These are phyloP conservation scores for Eriocheir sinensis DNA, from an alignment of 1,140 invertebrate species.

Conservation along the genomic window DNA sequence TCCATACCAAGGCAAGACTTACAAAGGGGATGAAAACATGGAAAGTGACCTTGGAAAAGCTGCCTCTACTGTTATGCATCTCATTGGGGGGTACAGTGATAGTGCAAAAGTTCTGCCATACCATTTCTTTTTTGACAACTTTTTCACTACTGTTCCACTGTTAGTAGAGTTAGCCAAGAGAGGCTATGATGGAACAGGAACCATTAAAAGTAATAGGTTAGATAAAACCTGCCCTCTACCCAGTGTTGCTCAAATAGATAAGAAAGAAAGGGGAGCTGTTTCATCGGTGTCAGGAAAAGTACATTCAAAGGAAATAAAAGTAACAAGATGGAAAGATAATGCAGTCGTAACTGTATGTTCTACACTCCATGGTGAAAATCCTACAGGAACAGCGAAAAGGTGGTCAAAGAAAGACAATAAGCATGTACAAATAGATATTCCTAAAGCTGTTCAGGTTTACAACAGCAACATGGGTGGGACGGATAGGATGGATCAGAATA, in stretches of 20 bases:
- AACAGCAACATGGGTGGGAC: conserved; percentile 56
- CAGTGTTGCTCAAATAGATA: conserved; percentile 48
- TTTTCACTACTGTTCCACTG: conserved; percentile 62
- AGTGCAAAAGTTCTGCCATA: conserved; percentile 50
- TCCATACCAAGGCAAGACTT: conserved; percentile 56
- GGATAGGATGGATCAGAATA: conserved; percentile 51
- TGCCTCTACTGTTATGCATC: conserved; percentile 55
- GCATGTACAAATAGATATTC: conserved; percentile 56
- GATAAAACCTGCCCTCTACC: conserved; percentile 50
- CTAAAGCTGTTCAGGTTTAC: conserved; percentile 53
- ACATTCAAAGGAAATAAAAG: conserved; percentile 39
- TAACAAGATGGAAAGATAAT: conserved; percentile 48
- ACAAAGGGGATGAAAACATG: conserved; percentile 56
- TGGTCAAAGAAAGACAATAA: conserved; percentile 41
- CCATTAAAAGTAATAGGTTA: conserved; percentile 56
- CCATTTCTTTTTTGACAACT: conserved; percentile 67
- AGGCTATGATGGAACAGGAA: conserved; percentile 61
- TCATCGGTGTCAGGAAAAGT: conserved; percentile 41
- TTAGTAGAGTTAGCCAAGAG: conserved; percentile 60
- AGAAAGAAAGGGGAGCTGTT: conserved; percentile 33
- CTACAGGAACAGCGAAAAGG: conserved; percentile 7
- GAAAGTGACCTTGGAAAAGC: conserved; percentile 48
- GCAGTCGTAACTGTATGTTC: conserved; percentile 41
- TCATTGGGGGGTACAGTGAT: conserved; percentile 44
- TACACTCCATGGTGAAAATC: conserved; percentile 32